Evolutionary conservation across 2,888 invertebrate genomes (phyloP).

Genomic region (Acleris literana): DNA sequence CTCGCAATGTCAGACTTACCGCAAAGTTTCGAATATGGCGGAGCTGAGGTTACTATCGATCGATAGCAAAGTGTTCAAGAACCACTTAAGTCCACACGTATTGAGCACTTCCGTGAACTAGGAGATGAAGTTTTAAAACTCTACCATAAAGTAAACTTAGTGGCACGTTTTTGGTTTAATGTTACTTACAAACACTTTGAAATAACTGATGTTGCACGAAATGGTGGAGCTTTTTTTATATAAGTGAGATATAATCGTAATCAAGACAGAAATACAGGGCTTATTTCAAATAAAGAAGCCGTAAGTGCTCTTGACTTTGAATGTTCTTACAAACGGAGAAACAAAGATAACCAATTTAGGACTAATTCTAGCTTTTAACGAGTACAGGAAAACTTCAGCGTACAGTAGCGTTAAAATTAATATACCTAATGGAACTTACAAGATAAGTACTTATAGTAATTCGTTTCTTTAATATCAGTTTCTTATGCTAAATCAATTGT

Average conservation of each 20-base stretch:
- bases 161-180: no score
- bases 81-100: slow-evolving; percentile 3
- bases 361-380: no score
- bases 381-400: not conserved
- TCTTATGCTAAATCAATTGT: slow-evolving; percentile 40
- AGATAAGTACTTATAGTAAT: slow-evolving; percentile 58
- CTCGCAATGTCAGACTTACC: no score
- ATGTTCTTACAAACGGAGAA: no score
- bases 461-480: slow-evolving; percentile 66
- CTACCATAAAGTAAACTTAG: not conserved
- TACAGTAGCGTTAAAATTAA: slow-evolving; percentile 3
- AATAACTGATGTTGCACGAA: no score
- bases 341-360: no score
- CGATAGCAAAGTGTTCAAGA: slow-evolving; percentile 3
- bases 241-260: no score
- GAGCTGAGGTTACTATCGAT: not conserved
- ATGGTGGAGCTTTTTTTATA: no score
- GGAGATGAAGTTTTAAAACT: not conserved
- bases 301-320: no score
- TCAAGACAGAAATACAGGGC: no score
- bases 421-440: slow-evolving; percentile 32
- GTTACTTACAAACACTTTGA: no score
- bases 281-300: no score
- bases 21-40: not conserved
- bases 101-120: slow-evolving; percentile 1